Evolutionary conservation across 2,797 vertebrate species (phyloP).

Genomic region (Peromyscus aztecus): DNA sequence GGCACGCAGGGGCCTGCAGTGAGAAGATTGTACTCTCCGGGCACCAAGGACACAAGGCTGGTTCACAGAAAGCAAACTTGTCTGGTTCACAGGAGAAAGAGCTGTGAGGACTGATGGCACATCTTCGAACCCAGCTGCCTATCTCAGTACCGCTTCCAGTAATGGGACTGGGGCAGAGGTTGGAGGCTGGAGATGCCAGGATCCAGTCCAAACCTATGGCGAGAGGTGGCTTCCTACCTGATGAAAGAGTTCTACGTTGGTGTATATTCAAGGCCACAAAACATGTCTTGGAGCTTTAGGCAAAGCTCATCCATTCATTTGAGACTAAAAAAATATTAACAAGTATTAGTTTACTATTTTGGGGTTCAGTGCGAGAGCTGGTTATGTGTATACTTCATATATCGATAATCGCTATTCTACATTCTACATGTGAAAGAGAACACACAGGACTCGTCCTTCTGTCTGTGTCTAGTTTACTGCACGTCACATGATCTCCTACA

Average conservation of each 20-base stretch:
- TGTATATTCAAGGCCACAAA: not conserved
- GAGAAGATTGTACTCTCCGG: not conserved
- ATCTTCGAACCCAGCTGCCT: not conserved
- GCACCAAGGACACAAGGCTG: not conserved
- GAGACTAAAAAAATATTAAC: not conserved
- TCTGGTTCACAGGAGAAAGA: not conserved
- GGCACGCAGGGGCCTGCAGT: not conserved
- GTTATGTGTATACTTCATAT: no score
- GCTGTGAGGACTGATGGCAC: fast-evolving
- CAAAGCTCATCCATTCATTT: not conserved
- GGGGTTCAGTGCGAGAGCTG: not conserved
- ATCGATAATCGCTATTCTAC: not conserved
- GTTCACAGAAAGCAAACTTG: not conserved
- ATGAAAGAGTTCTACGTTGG: not conserved
- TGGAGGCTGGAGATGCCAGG: not conserved
- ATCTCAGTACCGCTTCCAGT: not conserved
- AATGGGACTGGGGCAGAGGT: fast-evolving
- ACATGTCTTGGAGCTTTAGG: not conserved
- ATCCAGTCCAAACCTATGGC: not conserved
- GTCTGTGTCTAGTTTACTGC: not conserved
- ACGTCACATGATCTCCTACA: no score
- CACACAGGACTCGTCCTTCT: not conserved
- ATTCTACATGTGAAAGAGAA: not conserved
- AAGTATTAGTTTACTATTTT: not conserved
- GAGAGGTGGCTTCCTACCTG: not conserved